phyloP scores from a whole-genome alignment of 2,113 vertebrate genomes.

The Rhinoptilus africanus region DNA sequence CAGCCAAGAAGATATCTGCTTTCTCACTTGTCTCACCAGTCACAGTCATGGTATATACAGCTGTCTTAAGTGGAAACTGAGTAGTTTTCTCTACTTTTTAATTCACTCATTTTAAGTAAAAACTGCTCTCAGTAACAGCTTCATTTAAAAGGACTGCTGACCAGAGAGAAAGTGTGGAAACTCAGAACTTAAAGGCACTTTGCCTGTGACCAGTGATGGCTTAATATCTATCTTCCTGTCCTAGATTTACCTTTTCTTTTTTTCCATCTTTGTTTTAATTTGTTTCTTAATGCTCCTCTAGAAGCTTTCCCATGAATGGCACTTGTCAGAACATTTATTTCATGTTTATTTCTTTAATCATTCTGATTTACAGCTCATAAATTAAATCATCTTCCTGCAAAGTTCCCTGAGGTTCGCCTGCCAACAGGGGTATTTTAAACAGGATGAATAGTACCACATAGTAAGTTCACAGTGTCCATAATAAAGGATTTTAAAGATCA shows the following conservation, averaged over 20 bases:
- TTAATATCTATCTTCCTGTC: neutral
- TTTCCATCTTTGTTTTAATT: neutral
- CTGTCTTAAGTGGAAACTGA: neutral
- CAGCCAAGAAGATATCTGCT: neutral
- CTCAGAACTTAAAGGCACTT: neutral
- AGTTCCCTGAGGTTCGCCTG: neutral
- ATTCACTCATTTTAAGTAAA: neutral
- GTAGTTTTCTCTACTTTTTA: neutral
- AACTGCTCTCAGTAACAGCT: neutral
- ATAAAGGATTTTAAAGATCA: neutral
- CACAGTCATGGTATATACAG: neutral
- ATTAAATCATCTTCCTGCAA: neutral
- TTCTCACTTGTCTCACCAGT: neutral
- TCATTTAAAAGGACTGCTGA: neutral
- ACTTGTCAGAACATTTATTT: neutral
- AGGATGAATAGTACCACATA: neutral
- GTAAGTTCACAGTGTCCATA: neutral
- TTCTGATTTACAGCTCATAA: neutral
- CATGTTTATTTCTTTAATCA: neutral
- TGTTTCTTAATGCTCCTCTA: neutral
- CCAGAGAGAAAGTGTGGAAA: neutral
- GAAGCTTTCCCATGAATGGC: neutral
- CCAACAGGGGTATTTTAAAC: neutral
- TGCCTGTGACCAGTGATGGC: neutral
- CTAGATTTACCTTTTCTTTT: neutral